phyloP scores from a whole-genome alignment of 2,888 invertebrate genomes.

The Poecilobothrus nobilitatus region DNA sequence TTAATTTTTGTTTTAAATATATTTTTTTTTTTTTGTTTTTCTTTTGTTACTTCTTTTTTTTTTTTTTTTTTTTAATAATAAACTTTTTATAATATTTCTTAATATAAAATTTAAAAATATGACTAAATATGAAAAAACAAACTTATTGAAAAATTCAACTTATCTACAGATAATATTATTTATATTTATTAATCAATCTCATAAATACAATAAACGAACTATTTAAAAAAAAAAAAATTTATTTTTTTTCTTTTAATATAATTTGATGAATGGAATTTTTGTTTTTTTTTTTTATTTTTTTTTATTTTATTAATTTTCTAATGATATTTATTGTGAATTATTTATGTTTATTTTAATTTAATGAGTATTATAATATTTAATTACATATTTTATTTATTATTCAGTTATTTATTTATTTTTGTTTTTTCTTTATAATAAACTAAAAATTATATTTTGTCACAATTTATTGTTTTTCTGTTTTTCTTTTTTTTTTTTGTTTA shows the following conservation, averaged over 20 bases:
- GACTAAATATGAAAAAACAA: neutral
- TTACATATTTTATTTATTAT: neutral
- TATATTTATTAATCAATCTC: neutral
- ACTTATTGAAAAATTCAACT: neutral
- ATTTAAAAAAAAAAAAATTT: neutral
- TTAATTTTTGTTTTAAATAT: no score
- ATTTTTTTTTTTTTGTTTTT: neutral
- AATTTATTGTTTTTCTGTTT: neutral
- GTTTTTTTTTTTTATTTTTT: neutral
- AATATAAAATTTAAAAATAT: neutral
- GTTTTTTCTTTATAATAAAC: no score
- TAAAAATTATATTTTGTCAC: constrained; percentile 4
- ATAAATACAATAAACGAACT: neutral
- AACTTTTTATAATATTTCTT: neutral
- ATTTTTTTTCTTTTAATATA: neutral
- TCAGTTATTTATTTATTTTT: neutral
- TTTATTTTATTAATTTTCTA: neutral
- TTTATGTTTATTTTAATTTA: neutral
- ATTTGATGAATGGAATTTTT: neutral
- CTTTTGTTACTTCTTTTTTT: neutral
- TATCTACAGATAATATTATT: neutral
- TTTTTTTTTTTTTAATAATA: neutral
- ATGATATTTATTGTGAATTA: constrained; percentile 3
- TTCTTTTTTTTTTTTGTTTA: neutral
- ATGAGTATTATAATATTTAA: constrained; percentile 6